Base-by-base conservation (phyloP, 2,113 vertebrate species). In the Sinocyclocheilus anshuiensis region DNA sequence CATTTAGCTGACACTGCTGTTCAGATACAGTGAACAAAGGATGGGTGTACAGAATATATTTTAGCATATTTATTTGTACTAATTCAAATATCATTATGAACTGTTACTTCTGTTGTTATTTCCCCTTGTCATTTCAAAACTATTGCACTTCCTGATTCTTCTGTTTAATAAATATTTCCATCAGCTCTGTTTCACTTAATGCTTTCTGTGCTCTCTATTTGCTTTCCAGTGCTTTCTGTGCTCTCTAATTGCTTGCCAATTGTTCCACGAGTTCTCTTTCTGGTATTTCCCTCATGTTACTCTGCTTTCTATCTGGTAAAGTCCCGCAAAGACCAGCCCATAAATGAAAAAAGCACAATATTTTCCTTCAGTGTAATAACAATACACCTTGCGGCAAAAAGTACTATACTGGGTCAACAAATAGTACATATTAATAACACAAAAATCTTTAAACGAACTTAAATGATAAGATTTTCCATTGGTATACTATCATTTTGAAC, bases 151-250 rank as follows among this genome's bases (percentile, higher is more conserved):
- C 91, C 95, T 97, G 91, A 95, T 92, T 90, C 93, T 90, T 88
- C 88, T 91, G 94, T 92, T 91, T 94, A 99, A 97, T 98, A 99
- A 98, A 97, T 92, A 87, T 90, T 88, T 91, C 90, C 90, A 95
- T 93, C 93, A 92, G 91, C 94, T 91, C 75, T 89, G 95, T 93
- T n/a, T 85, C 76, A 90, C 93, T 91, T 91, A 75, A 89, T 74
- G 29, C 71, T 65, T 26, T 75, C 72, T 69, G 42, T 26, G 33
- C 57, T 90, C 3, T 59, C 3, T 55, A 0, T 5, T 83, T 89
- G 82, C 76, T 85, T 91, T 86, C 20, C 57, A 59, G 7, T 74
- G 24, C 63, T 57, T 36, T 75, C 74, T 69, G 55, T 55, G 33
- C 69, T 91, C 2, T 86, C 83, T 26, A 36, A 22, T 72, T 39